A percentile compares a stretch with the other conserved stretches of the same genome.
Conservation (phyloP, 2,113 vertebrate genomes). For the Polyodon spathula region DNA sequence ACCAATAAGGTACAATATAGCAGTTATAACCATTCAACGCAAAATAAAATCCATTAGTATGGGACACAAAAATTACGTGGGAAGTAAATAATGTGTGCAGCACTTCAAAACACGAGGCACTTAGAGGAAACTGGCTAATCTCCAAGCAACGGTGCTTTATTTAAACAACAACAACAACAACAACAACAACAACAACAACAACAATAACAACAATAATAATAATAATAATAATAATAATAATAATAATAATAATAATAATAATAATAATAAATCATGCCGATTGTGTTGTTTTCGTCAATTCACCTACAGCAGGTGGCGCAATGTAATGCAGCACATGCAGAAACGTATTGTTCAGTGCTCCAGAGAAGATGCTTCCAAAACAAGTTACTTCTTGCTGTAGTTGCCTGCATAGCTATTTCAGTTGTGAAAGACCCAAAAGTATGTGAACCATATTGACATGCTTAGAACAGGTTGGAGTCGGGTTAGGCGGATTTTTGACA, state of each 20-base stretch:
- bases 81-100: too few species aligned
- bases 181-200: conserved; percentile 11
- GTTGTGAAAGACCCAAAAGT: too few species aligned
- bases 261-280: neutral
- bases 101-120: too few species aligned
- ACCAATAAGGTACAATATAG: too few species aligned
- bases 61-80: too few species aligned
- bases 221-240: conserved; percentile 14
- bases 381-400: conserved; percentile 10
- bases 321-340: neutral
- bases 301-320: conserved; percentile 11
- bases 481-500: too few species aligned
- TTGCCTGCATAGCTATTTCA: neutral
- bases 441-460: too few species aligned
- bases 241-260: conserved; percentile 1
- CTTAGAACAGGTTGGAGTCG: too few species aligned
- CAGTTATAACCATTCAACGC: too few species aligned
- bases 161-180: neutral
- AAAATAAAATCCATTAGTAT: too few species aligned
- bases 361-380: conserved; percentile 2
- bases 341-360: conserved; percentile 1
- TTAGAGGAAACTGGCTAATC: too few species aligned
- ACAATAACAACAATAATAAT: conserved; percentile 8
- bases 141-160: neutral
- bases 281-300: neutral